Percentiles rank a stretch among this genome's conserved stretches.
phyloP scores from a whole-genome alignment of 2,797 vertebrate species.

The Sternotherus odoratus region DNA sequence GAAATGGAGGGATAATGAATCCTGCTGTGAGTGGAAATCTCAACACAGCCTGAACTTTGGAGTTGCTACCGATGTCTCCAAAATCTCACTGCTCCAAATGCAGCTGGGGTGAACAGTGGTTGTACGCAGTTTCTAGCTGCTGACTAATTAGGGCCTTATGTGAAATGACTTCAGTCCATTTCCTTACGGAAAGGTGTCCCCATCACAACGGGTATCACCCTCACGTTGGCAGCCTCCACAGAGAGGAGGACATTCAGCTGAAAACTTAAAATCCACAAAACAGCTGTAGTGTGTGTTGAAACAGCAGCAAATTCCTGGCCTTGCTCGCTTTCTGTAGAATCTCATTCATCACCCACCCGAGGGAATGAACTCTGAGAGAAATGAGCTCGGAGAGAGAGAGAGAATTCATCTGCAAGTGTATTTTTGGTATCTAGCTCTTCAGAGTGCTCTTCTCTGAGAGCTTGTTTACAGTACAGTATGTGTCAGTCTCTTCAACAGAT shows the following conservation, averaged over 20 bases:
- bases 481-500: constrained; percentile 14
- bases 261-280: neutral
- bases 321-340: neutral
- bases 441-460: neutral
- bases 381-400: neutral
- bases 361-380: neutral
- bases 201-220: neutral
- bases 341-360: neutral
- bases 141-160: neutral
- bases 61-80: neutral
- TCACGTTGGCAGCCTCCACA: neutral
- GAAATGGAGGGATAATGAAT: neutral
- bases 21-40: neutral
- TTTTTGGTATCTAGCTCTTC: constrained; percentile 14
- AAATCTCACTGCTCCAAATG: neutral
- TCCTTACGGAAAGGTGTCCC: neutral
- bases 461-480: neutral
- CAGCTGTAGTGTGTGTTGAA: neutral
- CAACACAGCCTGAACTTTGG: neutral
- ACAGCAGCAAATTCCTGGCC: neutral
- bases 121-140: neutral
- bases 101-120: neutral
- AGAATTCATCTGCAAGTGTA: neutral
- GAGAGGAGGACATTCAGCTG: neutral
- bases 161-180: neutral